Base-by-base conservation (phyloP, 2,797 vertebrate species). In the Aldrovandia affinis region DNA sequence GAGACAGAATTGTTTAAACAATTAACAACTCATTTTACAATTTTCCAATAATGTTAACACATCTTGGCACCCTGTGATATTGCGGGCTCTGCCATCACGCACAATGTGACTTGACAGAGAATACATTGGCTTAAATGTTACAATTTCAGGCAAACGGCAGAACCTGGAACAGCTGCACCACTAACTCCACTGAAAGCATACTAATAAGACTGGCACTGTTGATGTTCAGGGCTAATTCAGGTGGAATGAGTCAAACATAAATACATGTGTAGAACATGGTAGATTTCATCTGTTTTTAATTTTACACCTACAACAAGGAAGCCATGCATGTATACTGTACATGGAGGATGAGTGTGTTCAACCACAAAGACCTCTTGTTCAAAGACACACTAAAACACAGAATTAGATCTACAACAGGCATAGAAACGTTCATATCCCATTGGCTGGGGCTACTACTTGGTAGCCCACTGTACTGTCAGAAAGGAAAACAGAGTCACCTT, bases 401-500 rank as follows among this genome's bases (percentile, higher is more conserved):
- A 85, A 83, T 50, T 85, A 61, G 84, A 52, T 79, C 30, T 44
- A 30, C 7, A 78, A 50, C 20, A 30, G 77, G 55, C 47, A 55
- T 28, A 83, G 63, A 10, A 18, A 73, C 57, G 65, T 80, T 87
- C 57, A 59, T 77, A 85, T 87, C 44, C n/a, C n/a, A n/a, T n/a
- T n/a, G n/a, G n/a, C n/a, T n/a, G n/a, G n/a, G n/a, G n/a, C n/a
- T n/a, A 59, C 75, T 65, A 28, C 2, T 54, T 78, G 36, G 61
- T 86, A 85, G 84, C 47, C 85, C 87, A 85, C 84, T 86, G 80
- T 81, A 42, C 88, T 70, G 90, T 15, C 88, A 88, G 81, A 90
- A 92, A 92, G 86, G 91, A 84, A 90, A 92, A 92, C 88, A 91
- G 18, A 61, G 85, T 88, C 87, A 86, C 88, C 78, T 83, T 84